Conservation (phyloP, 2,888 invertebrate genomes). For the Conus canariensis region DNA sequence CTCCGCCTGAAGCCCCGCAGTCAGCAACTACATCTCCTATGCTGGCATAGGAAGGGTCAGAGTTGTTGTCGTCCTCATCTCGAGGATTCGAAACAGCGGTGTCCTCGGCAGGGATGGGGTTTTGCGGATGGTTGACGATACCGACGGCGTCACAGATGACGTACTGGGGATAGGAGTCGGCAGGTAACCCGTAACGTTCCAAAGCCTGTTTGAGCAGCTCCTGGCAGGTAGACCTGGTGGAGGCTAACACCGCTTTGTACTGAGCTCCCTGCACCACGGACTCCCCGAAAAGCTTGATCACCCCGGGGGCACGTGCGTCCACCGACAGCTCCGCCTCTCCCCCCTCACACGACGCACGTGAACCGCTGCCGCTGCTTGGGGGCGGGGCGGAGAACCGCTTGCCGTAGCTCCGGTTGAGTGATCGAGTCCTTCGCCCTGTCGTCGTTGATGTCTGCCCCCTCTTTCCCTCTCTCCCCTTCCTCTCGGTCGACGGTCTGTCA, state of each 20-base stretch:
- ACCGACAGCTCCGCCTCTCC: slow-evolving; percentile 65
- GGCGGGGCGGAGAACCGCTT: slow-evolving; percentile 31
- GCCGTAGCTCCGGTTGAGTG: slow-evolving; percentile 25
- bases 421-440: slow-evolving; percentile 17
- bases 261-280: slow-evolving; percentile 70
- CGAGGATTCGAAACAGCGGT: not conserved
- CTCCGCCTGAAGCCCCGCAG: not conserved
- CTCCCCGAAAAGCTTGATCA: slow-evolving; percentile 73
- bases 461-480: not conserved
- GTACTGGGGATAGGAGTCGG: slow-evolving; percentile 59
- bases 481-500: not conserved
- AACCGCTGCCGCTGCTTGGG: not conserved
- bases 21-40: not conserved
- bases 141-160: slow-evolving; percentile 75
- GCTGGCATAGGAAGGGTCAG: slow-evolving; percentile 24
- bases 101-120: slow-evolving; percentile 39
- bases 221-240: slow-evolving; percentile 68
- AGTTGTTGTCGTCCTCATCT: not conserved
- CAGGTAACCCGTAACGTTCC: slow-evolving; percentile 69
- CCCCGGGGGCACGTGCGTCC: slow-evolving; percentile 69
- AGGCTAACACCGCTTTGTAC: slow-evolving; percentile 75
- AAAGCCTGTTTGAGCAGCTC: slow-evolving; percentile 74
- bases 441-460: not conserved
- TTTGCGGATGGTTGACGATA: slow-evolving; percentile 24
- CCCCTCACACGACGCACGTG: not conserved